These are phyloP conservation scores for Cassiopea xamachana DNA, from an alignment of 30 jellyfish, hydroid and myxozoan genomes.

Conservation along the genomic window DNA sequence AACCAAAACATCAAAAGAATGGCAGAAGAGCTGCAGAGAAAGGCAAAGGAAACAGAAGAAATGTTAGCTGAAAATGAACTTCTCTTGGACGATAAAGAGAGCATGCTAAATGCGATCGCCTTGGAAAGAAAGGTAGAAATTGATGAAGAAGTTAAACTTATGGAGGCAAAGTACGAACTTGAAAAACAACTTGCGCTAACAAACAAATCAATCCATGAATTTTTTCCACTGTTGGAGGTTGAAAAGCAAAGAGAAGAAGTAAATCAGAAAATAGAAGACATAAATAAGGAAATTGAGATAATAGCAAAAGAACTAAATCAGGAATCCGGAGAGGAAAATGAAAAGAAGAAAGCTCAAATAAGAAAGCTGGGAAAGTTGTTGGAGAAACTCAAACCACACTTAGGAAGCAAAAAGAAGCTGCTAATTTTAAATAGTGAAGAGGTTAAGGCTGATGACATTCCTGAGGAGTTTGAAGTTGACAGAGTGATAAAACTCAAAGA, in stretches of 20 bases:
- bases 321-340: neutral
- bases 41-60: conserved; percentile 11
- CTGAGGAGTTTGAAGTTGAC: conserved; percentile 24
- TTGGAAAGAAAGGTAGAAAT: conserved; percentile 1
- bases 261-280: conserved; percentile 15
- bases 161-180: conserved; percentile 27
- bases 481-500: neutral
- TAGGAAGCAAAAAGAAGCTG: neutral
- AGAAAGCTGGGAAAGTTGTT: conserved; percentile 25
- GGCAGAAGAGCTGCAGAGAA: conserved; percentile 23
- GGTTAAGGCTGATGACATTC: neutral
- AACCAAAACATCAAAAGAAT: conserved; percentile 19
- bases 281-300: conserved; percentile 24
- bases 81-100: neutral
- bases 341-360: neutral
- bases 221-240: conserved; percentile 1
- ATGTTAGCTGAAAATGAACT: neutral
- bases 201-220: conserved; percentile 10
- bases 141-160: neutral
- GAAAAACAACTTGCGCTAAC: conserved; percentile 17
- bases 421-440: neutral
- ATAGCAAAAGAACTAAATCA: conserved; percentile 24
- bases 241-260: neutral
- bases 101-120: conserved; percentile 15
- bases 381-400: conserved; percentile 23